Evolutionary conservation across 2,888 invertebrate species (phyloP), one percentile per base, ranked within the genome.

Genomic region (Synergus itoensis): DNA sequence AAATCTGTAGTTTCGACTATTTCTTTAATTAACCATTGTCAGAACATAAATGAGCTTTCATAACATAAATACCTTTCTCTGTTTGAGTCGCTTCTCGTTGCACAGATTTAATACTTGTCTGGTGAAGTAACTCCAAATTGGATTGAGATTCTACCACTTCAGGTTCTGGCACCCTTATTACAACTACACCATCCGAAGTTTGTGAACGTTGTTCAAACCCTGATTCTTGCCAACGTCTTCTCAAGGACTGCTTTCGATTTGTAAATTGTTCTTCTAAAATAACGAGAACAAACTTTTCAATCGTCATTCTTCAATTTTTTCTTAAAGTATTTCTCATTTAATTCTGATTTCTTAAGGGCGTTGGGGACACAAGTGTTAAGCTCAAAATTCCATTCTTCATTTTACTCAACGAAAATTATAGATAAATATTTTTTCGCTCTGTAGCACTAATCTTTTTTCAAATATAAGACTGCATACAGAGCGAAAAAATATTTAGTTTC

Each of bases 131-230:
- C 82, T 91, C 91, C 77, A 90, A 84, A 84, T 90, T 90, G 67
- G 91, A 86, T 84, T 90, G 90, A 28, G 89, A 84, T 65, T 88
- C 89, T 77, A 90, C 89, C 77, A 90, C 83, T 86, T 91, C 91
- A 48, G 91, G 90, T 79, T 91, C 91, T 60, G 91, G 92, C 45
- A 92, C 91, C 84, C 91, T 88, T 79, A 92, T 91, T 57, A 91
- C 88, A 43, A 91, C 86, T n/a, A 91, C 90, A 45, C 88, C 88
- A 40, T 89, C 88, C n/a, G 86, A 80, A n/a, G 84, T 82, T 77
- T 76, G 82, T 40, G 83, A 78, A 63, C 80, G 82, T 77, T 77
- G 77, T 63, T 84, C 82, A 45, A 77, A 80, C 64, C 77, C 79
- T 64, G 84, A 79, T 65, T 77, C 76, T 79, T 89, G 90, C 90